Conservation (phyloP, 2,113 vertebrate species). For the Phalacrocorax brasilianus region DNA sequence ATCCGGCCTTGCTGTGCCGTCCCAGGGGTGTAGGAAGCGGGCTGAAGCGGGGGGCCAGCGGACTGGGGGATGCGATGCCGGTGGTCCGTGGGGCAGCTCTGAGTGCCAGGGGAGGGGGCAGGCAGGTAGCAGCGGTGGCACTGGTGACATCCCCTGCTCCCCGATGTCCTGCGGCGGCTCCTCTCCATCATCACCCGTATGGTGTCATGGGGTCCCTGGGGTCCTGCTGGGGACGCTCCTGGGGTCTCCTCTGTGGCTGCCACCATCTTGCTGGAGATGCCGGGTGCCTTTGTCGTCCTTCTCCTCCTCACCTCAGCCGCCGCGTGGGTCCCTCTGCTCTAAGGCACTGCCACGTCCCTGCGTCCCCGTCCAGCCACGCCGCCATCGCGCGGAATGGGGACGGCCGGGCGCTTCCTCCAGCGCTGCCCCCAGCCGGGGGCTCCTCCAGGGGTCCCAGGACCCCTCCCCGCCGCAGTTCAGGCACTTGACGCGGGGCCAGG, state of each 20-base stretch:
- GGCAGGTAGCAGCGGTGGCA: neutral
- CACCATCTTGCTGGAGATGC: neutral
- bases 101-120: neutral
- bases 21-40: neutral
- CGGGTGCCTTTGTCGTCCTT: neutral
- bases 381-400: neutral
- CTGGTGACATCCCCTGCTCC: neutral
- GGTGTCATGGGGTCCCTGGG: neutral
- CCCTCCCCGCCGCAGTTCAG: slow-evolving; percentile 12
- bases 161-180: neutral
- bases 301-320: neutral
- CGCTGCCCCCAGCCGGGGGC: neutral
- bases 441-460: neutral
- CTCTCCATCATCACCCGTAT: neutral
- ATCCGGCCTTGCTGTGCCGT: neutral
- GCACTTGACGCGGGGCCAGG: slow-evolving; percentile 46
- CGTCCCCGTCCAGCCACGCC: neutral
- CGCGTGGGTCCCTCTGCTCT: slow-evolving; percentile 21
- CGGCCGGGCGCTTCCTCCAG: neutral
- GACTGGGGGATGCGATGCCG: neutral
- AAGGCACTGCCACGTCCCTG: slow-evolving; percentile 68
- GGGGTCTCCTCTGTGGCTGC: neutral
- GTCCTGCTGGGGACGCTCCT: neutral
- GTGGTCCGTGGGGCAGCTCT: neutral
- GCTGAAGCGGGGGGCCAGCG: neutral